A percentile compares a stretch with the other conserved stretches of the same genome.
These are phyloP conservation scores for Cataglyphis livida DNA, from an alignment of 2,888 invertebrate genomes.

Conservation along the genomic window DNA sequence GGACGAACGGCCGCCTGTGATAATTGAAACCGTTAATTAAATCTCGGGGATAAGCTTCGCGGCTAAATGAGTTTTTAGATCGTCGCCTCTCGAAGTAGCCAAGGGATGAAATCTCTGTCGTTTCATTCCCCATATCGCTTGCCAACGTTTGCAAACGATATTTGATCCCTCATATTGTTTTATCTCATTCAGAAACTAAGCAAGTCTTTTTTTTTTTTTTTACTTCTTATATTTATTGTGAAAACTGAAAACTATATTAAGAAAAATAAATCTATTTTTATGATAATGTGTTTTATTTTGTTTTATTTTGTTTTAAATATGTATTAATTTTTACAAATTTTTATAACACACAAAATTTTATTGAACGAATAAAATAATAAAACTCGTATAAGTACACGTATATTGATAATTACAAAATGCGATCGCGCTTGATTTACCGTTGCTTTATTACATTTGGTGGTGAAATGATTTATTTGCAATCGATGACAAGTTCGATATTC, in stretches of 20 bases:
- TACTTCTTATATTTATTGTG: neutral
- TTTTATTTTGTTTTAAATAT: too few relatives aligned
- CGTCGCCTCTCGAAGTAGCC: conserved; percentile 32
- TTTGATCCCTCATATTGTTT: neutral
- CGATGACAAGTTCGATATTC: conserved; percentile 62
- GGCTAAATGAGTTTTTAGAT: conserved; percentile 63
- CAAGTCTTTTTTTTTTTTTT: neutral
- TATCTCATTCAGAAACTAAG: neutral
- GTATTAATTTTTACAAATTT: neutral
- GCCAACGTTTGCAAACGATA: conserved; percentile 13
- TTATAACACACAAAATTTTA: neutral
- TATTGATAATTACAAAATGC: neutral
- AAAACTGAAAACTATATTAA: neutral
- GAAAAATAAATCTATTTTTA: neutral
- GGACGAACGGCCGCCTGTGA: conserved; percentile 52
- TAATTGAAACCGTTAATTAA: conserved; percentile 76
- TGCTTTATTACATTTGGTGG: neutral
- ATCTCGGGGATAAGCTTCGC: conserved; percentile 72
- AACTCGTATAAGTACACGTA: neutral
- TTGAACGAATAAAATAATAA: conserved; percentile 13
- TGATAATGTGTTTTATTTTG: neutral
- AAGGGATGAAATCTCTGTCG: conserved; percentile 43
- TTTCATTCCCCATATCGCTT: conserved; percentile 21
- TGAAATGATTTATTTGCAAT: conserved; percentile 51
- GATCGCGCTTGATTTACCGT: neutral